Percentiles rank a stretch among this genome's conserved stretches.
Evolutionary conservation across 2,888 invertebrate species (phyloP).

Genomic region (Tanytarsus gracilentus): DNA sequence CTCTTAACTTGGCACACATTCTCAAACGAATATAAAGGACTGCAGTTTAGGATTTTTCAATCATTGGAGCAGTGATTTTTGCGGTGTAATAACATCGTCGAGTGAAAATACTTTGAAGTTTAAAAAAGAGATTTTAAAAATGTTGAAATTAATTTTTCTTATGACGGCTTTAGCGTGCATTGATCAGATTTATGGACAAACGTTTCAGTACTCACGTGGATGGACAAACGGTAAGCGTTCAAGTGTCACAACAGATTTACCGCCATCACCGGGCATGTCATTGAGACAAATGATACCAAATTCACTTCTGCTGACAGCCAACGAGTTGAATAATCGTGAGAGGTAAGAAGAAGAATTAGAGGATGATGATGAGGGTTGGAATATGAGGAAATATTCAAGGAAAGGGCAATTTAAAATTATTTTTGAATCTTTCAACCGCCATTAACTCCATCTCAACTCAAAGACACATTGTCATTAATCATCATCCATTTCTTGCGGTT

Average conservation of each 20-base stretch:
- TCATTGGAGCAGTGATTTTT: slow-evolving; percentile 20
- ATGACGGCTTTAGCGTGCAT: not conserved
- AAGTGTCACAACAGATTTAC: not conserved
- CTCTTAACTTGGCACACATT: not conserved
- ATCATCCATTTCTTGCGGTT: slow-evolving; percentile 11
- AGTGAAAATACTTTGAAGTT: not conserved
- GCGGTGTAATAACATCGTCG: slow-evolving; percentile 12
- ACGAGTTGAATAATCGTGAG: slow-evolving; percentile 22
- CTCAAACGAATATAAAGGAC: slow-evolving; percentile 20
- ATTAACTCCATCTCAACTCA: no score
- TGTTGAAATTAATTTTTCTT: slow-evolving; percentile 1
- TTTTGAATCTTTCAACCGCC: no score
- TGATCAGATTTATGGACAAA: slow-evolving; percentile 43
- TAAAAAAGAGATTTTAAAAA: not conserved
- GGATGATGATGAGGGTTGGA: not conserved
- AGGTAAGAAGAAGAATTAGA: slow-evolving; percentile 2
- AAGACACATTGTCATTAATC: slow-evolving; percentile 3
- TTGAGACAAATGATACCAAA: slow-evolving; percentile 24
- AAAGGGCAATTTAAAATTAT: no score
- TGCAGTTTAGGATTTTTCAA: not conserved
- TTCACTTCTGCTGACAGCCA: slow-evolving; percentile 11
- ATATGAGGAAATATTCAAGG: not conserved
- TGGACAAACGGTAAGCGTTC: slow-evolving; percentile 65
- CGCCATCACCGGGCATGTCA: not conserved
- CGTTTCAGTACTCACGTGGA: slow-evolving; percentile 67